Evolutionary conservation across 2,113 vertebrate genomes (phyloP).

Genomic region (Mustela nigripes): DNA sequence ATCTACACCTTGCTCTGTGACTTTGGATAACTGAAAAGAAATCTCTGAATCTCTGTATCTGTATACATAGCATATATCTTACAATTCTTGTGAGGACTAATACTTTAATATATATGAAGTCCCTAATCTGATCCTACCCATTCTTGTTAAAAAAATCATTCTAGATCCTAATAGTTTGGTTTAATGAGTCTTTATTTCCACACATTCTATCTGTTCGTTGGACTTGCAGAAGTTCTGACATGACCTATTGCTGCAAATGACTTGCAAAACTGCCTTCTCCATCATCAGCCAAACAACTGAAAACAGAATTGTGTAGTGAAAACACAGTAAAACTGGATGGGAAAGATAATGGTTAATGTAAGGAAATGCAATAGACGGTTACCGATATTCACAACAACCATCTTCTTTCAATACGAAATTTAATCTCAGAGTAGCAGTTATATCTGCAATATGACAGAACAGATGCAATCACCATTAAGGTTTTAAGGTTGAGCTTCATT

Average conservation of each 20-base stretch:
- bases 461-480: background rate
- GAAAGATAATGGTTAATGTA: background rate
- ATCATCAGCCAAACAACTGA: background rate
- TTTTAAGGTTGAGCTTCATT: background rate
- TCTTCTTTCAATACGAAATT: background rate
- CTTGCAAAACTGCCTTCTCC: background rate
- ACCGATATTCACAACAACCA: background rate
- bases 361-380: background rate
- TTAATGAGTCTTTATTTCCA: background rate
- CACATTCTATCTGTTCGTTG: background rate
- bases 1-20: background rate
- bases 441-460: background rate
- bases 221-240: background rate
- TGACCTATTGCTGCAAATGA: background rate
- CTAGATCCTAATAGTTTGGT: background rate
- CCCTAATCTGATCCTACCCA: background rate
- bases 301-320: background rate
- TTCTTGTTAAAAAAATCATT: background rate
- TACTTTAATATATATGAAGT: background rate
- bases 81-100: background rate
- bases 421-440: background rate
- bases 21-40: background rate
- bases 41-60: background rate
- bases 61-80: background rate
- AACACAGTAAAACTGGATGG: background rate